phyloP scores from a whole-genome alignment of 2,797 vertebrate genomes.

The Platyrinchus mystaceus region DNA sequence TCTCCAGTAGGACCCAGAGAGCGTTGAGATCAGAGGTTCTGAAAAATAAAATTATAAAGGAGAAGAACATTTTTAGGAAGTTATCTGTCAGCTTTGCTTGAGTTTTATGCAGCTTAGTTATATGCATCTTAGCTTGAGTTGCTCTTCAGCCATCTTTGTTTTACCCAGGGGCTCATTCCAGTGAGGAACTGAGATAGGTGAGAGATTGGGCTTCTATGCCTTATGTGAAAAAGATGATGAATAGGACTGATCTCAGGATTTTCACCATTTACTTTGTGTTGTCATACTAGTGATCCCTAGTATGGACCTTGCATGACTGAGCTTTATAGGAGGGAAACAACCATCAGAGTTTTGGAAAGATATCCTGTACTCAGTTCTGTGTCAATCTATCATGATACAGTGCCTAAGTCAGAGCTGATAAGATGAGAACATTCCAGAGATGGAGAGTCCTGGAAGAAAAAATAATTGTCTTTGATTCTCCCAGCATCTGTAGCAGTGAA shows the following conservation, averaged over 20 bases:
- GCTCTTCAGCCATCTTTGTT: neutral
- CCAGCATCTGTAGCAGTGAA: neutral
- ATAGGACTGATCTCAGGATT: neutral
- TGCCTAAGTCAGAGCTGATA: neutral
- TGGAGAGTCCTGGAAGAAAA: neutral
- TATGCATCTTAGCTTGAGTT: neutral
- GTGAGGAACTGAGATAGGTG: neutral
- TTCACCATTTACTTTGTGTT: neutral
- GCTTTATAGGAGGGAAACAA: neutral
- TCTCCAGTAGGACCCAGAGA: neutral
- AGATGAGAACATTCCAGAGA: neutral
- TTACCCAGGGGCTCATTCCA: neutral
- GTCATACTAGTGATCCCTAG: neutral
- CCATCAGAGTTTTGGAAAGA: neutral
- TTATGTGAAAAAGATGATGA: neutral
- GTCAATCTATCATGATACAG: neutral
- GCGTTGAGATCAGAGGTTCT: accelerated
- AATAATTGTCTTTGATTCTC: neutral
- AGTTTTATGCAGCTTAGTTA: neutral
- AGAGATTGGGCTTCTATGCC: neutral
- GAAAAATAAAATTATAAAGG: neutral
- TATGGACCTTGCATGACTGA: neutral
- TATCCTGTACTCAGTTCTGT: neutral
- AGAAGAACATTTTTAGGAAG: neutral
- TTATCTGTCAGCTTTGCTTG: neutral